Evolutionary conservation across 2,797 vertebrate genomes (phyloP).

Genomic region (Rallus crepitans): DNA sequence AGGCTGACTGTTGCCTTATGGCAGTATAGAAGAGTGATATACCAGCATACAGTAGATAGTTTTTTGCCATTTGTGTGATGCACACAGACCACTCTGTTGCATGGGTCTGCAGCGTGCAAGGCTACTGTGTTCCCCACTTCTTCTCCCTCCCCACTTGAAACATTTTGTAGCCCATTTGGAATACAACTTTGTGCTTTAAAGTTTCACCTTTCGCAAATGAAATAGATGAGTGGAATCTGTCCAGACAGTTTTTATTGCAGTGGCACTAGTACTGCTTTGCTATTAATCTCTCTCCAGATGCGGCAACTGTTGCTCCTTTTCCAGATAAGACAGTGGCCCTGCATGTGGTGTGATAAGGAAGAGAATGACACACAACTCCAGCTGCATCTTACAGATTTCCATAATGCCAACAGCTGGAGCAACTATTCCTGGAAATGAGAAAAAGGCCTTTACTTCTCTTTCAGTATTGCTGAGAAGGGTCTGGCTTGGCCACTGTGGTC

Average conservation of each 20-base stretch:
- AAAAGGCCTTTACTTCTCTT: not conserved
- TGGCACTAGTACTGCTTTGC: not conserved
- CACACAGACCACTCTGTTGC: not conserved
- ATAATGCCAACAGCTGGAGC: not conserved
- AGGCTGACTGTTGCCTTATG: not conserved
- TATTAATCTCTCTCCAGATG: not conserved
- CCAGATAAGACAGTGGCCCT: not conserved
- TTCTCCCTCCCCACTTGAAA: not conserved
- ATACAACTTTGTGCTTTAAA: not conserved
- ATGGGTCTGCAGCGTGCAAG: not conserved
- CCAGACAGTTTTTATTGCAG: not conserved
- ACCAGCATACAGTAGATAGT: not conserved
- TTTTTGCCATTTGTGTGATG: not conserved
- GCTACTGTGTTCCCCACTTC: not conserved
- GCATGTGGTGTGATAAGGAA: not conserved
- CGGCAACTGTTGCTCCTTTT: not conserved
- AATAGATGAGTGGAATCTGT: not conserved
- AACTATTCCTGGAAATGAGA: not conserved
- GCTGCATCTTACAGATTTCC: not conserved
- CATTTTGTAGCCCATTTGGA: not conserved
- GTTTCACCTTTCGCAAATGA: not conserved
- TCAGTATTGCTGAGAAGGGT: not conserved
- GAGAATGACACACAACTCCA: not conserved
- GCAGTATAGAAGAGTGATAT: not conserved
- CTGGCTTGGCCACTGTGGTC: not conserved